Evolutionary conservation across 2,888 invertebrate genomes (phyloP).

Genomic region (Mimachlamys varia): DNA sequence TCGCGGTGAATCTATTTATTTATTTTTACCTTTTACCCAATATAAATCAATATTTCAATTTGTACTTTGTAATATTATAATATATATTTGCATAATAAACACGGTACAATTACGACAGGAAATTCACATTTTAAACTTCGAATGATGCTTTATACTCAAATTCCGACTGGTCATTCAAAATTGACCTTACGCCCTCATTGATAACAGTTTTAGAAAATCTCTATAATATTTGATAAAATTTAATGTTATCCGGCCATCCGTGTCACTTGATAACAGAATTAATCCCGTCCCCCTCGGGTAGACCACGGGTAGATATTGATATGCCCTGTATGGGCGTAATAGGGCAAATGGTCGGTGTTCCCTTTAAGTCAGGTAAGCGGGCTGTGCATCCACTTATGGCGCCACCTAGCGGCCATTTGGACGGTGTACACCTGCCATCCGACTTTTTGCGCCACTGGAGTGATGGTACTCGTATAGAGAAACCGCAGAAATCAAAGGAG

Average conservation of each 20-base stretch:
- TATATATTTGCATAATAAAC: background rate
- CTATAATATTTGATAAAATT: background rate
- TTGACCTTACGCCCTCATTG: background rate
- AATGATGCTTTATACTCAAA: background rate
- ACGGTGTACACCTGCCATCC: background rate
- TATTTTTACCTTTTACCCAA: too few relatives aligned
- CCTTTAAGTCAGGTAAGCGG: constrained; percentile 3
- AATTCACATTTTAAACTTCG: background rate
- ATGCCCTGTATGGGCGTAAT: background rate
- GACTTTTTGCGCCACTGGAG: background rate
- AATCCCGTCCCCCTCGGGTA: background rate
- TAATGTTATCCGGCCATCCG: background rate
- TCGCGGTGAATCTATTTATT: too few relatives aligned
- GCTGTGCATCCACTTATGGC: constrained; percentile 25
- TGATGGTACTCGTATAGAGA: background rate
- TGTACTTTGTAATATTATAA: background rate
- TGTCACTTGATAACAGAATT: background rate
- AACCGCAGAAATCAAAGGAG: background rate
- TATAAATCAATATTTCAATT: too few relatives aligned
- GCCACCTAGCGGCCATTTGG: constrained; percentile 15
- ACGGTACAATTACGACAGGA: too few relatives aligned
- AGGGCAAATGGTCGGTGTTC: constrained; percentile 17
- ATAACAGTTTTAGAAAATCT: background rate
- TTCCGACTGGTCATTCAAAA: background rate
- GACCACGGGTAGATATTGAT: background rate